Base-by-base conservation (phyloP, 1,140 invertebrate species). In the Drosophila ironensis region DNA sequence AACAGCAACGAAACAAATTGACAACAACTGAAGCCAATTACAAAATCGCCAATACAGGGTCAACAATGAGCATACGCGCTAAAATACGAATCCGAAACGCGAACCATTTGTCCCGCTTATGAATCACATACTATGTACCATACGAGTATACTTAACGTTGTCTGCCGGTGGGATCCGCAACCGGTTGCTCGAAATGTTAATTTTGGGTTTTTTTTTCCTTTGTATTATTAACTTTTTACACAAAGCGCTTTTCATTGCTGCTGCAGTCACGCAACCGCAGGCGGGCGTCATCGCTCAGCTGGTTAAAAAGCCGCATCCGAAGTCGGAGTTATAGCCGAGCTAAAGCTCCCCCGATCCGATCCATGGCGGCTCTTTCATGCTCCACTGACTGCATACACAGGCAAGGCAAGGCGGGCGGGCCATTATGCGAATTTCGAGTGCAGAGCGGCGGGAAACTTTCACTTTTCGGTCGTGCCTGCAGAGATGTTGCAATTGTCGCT, bases 21-120 rank as follows among this genome's bases (percentile, higher is more conserved):
- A 33, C 11, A 60, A 50, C 12, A 53, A 22, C 19, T 12, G 33
- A 54, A 68, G 38, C 54, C 64, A 78, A 84, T 82, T 82, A 84
- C 77, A 78, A 82, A 82, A 82, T 84, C 80, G 73, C 63, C 63
- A 60, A 78, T 78, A 76, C 68, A 82, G 78, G 77, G 68, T 82
- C 73, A 59, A 66, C 51, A 59, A 72, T 59, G 47, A 53, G 54
- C 50, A 50, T 64, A 72, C 47, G 61, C 60, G 37, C 47, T 61
- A 17, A 24, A 64, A 67, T 52, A 12, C 25, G 25, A n/a, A n/a
- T n/a, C n/a, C 46, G 64, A 78, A 80, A 73, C 56, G 48, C 40
- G 45, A 68, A 61, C 41, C 53, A 57, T 59, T 44, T 44, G 66
- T 68, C 19, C 66, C 44, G 64, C 52, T 51, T 61, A 84, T 82